Evolutionary conservation across 2,797 vertebrate genomes (phyloP).

Genomic region (Sandelia bainsii): DNA sequence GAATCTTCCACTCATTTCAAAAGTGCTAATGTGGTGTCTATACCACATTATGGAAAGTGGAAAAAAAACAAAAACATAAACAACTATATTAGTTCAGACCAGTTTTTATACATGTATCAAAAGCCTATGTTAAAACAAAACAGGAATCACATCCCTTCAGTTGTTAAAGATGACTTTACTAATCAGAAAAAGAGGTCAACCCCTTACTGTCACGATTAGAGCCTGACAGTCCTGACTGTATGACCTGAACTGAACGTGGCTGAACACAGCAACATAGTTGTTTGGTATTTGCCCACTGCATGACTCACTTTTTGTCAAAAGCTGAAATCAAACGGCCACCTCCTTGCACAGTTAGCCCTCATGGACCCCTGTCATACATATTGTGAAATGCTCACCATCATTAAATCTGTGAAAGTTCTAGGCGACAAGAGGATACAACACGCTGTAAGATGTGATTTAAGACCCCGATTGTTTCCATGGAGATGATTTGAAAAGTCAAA

Average conservation of each 20-base stretch:
- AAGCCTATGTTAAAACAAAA: conserved; percentile 3
- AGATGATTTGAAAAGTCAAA: neutral
- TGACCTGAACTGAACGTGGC: neutral
- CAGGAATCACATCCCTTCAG: neutral
- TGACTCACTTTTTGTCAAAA: neutral
- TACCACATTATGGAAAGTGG: neutral
- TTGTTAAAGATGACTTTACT: neutral
- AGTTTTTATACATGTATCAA: conserved; percentile 15
- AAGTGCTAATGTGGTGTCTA: conserved; percentile 1
- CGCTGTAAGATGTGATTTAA: neutral
- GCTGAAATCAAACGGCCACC: neutral
- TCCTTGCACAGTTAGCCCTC: no score
- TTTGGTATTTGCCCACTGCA: neutral
- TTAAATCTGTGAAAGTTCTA: neutral
- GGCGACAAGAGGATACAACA: neutral
- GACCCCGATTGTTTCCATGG: neutral
- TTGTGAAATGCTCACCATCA: neutral
- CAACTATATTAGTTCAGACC: neutral
- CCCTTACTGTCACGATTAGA: neutral
- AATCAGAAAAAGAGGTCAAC: neutral
- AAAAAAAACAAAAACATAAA: neutral
- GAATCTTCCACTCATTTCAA: conserved; percentile 25
- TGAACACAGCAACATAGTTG: neutral
- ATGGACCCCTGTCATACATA: neutral
- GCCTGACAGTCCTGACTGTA: neutral